A percentile compares a stretch with the other conserved stretches of the same genome.
phyloP scores from a whole-genome alignment of 1,140 invertebrate genomes.

The Rhagoletis pomonella region DNA sequence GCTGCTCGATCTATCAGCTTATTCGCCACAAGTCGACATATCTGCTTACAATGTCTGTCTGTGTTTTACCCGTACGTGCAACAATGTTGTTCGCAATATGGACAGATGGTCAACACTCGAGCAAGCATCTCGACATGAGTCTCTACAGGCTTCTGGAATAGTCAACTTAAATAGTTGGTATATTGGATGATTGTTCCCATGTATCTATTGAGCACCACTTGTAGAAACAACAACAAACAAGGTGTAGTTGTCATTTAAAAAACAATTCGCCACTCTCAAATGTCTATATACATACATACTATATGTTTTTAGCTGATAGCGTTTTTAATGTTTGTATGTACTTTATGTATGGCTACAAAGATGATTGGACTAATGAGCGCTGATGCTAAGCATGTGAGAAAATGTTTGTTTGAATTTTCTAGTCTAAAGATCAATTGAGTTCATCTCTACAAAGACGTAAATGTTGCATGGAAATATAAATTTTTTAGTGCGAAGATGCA shows the following conservation, averaged over 20 bases:
- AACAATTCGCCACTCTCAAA: background rate
- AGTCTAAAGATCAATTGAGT: too few species aligned
- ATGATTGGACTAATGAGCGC: background rate
- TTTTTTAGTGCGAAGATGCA: too few species aligned
- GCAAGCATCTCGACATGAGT: background rate
- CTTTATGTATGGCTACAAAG: background rate
- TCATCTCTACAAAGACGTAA: too few species aligned
- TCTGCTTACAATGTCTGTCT: background rate
- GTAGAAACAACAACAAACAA: background rate
- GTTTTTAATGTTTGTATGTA: background rate
- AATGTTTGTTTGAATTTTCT: too few species aligned
- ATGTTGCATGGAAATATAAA: too few species aligned
- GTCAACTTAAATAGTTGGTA: background rate
- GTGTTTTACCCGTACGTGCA: background rate
- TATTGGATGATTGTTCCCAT: background rate
- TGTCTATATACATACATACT: background rate
- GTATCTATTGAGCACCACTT: conserved; percentile 31
- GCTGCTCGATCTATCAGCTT: background rate
- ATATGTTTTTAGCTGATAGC: background rate
- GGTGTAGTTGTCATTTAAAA: conserved; percentile 6
- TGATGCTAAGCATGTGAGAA: too few species aligned
- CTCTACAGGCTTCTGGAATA: background rate
- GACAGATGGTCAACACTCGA: background rate
- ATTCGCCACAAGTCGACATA: too few species aligned
- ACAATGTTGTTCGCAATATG: background rate